Percentiles rank a stretch among this genome's conserved stretches.
Evolutionary conservation across 2,888 invertebrate genomes (phyloP).

Genomic region (Candidula unifasciata): DNA sequence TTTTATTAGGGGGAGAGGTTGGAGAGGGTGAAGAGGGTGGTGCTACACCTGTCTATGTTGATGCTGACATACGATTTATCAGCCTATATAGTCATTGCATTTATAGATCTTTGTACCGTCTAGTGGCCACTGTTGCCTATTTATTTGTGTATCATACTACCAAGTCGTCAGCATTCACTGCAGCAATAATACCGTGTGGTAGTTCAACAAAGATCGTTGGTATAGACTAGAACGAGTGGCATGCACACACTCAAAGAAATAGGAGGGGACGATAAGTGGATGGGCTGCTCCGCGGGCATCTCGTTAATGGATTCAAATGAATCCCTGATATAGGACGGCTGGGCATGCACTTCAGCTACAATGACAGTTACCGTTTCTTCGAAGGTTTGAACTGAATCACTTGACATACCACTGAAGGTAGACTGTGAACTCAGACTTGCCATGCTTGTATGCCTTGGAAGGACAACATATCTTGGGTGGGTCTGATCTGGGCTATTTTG

Average conservation of each 20-base stretch:
- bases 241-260: background rate
- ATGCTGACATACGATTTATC: no score
- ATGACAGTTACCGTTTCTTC: background rate
- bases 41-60: no score
- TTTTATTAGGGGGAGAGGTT: no score
- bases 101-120: no score
- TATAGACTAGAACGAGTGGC: no score
- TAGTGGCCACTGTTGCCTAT: no score
- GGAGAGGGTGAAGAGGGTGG: no score
- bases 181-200: background rate
- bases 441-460: background rate
- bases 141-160: no score
- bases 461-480: background rate
- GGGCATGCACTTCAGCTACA: conserved; percentile 10
- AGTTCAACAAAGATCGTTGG: no score
- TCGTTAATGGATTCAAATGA: background rate
- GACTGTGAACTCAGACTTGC: background rate
- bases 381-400: background rate
- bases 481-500: background rate
- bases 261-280: background rate
- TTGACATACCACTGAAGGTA: background rate
- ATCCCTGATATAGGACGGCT: background rate
- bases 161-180: no score
- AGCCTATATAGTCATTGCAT: no score
- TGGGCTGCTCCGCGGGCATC: background rate